Evolutionary conservation across 2,797 vertebrate species (phyloP).

Genomic region (Onychomys arenicola): DNA sequence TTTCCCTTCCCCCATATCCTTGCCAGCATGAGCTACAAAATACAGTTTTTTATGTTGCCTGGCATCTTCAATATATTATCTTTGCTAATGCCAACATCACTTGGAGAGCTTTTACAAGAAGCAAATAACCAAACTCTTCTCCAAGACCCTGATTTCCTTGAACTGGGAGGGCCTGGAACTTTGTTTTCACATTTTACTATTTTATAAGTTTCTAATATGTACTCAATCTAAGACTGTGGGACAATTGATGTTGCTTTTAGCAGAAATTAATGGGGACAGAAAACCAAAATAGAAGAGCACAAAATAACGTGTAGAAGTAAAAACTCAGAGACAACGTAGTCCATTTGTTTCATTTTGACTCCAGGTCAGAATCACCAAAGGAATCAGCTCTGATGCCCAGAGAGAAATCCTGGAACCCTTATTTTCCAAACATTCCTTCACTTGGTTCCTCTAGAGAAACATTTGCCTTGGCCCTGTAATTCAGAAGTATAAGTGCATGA

Average conservation of each 20-base stretch:
- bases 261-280: neutral
- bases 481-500: neutral
- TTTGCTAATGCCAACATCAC: neutral
- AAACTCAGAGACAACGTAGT: neutral
- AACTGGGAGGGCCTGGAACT: neutral
- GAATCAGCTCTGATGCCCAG: neutral
- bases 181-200: neutral
- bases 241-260: neutral
- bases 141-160: neutral
- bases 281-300: neutral
- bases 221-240: neutral
- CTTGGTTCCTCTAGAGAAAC: neutral
- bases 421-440: neutral
- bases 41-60: neutral
- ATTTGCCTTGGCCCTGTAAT: rapidly evolving
- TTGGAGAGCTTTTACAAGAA: neutral
- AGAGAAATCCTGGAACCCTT: neutral
- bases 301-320: neutral
- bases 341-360: neutral
- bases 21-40: neutral
- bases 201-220: neutral
- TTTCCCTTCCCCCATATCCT: neutral
- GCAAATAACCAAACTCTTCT: neutral
- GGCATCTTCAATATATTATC: neutral
- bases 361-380: neutral